Conservation (phyloP, 2,113 vertebrate species). For the Leucopsar rothschildi region DNA sequence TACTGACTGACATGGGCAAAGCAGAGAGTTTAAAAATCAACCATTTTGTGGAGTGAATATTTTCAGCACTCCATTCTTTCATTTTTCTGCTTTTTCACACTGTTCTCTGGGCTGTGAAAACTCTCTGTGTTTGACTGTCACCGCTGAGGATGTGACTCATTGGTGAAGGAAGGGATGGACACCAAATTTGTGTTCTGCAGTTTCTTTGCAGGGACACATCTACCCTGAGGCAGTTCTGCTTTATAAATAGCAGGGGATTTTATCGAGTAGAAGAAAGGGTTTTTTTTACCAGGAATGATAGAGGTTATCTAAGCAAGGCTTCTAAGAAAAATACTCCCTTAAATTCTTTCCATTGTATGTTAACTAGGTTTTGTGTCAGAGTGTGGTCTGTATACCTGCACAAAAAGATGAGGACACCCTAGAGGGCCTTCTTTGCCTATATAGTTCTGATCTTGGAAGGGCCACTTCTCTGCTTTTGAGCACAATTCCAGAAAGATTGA, state of each 20-base stretch:
- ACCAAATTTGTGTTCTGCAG: not conserved
- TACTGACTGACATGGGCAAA: not conserved
- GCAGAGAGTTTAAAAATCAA: not conserved
- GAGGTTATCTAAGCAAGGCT: not conserved
- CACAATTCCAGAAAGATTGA: not conserved
- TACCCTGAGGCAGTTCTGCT: conserved; percentile 32
- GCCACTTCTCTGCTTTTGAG: not conserved
- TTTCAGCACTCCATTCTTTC: not conserved
- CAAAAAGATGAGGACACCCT: not conserved
- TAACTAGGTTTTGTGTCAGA: not conserved
- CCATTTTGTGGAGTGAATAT: not conserved
- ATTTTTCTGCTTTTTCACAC: not conserved
- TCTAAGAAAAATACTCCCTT: not conserved
- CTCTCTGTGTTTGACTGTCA: not conserved
- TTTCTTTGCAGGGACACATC: conserved; percentile 15
- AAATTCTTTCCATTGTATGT: not conserved
- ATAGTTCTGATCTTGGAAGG: not conserved
- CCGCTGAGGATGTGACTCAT: not conserved
- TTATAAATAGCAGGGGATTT: conserved; percentile 31
- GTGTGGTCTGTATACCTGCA: not conserved
- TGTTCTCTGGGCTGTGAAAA: not conserved
- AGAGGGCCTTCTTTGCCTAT: not conserved
- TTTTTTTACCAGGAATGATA: not conserved
- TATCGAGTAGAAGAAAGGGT: not conserved
- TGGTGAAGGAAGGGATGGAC: not conserved